Evolutionary conservation across 2,888 invertebrate species (phyloP), one percentile per base, ranked within the genome.

Genomic region (Phytoseiulus persimilis): DNA sequence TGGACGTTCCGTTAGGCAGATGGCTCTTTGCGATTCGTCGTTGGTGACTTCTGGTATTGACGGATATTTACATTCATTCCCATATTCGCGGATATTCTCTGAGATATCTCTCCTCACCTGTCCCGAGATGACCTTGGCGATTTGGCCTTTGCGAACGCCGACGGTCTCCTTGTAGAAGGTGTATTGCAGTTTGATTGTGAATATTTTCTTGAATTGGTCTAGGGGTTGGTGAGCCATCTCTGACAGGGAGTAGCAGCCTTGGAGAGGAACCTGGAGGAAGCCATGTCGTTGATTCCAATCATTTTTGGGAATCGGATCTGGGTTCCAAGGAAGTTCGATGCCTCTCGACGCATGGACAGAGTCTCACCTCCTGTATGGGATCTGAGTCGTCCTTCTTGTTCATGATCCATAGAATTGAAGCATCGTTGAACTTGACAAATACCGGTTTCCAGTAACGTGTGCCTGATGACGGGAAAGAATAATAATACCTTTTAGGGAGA

Each of bases 181-280:
- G 92, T 98, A 98, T 93, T 99, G 99, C 91, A 98, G 93, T 93
- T 98, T 99, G 90, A 99, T 95, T 0, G 99, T 99, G 94, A 99
- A 99, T 92, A 99, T 98, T 94, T 99, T 99, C 46, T 99, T 99
- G 93, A 96, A 99, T 93, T 98, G 97, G 93, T 99, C 99, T 93
- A 97, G 99, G 93, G 99, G 99, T 93, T 99, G 99, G 83, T 98
- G 96, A 89, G 93, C 93, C 89, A 97, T 95, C 91, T 97, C 98
- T 3, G 98, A 98, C 89, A 98, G 96, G 0, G 97, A 97, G 93
- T 98, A 98, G 93, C 97, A 98, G 0, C 98, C 96, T 93, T 98
- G 96, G 91, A 98, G 93, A 0, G 97, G 97, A 23, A 65, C 65
- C 65, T 65, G 5, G 28, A 28, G 18, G 28, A 91, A 98, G 94